These are phyloP conservation scores for Otis tarda DNA, from an alignment of 2,113 vertebrate genomes.

Conservation along the genomic window DNA sequence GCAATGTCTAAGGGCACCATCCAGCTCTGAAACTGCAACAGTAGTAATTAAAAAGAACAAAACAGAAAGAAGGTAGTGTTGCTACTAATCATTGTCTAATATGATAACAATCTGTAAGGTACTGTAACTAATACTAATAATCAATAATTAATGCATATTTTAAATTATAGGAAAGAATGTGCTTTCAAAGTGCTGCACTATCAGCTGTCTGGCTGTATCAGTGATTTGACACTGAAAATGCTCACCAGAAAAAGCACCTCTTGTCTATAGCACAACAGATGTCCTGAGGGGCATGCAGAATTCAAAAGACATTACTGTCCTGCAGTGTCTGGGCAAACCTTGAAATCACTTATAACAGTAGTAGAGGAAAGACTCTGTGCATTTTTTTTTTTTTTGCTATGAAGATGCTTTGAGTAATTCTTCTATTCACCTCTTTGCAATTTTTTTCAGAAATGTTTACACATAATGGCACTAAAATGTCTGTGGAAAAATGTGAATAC, in stretches of 20 bases:
- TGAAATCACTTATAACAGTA: neutral
- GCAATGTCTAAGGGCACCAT: neutral
- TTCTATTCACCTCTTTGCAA: neutral
- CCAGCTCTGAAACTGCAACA: neutral
- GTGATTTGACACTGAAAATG: neutral
- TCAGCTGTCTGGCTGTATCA: neutral
- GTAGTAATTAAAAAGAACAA: neutral
- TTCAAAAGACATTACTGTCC: neutral
- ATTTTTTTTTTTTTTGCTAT: neutral
- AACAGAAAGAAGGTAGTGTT: neutral
- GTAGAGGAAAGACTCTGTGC: neutral
- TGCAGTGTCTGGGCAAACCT: neutral
- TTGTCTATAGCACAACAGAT: neutral
- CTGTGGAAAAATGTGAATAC: neutral
- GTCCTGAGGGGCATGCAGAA: neutral
- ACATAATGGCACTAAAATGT: neutral
- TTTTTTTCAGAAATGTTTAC: neutral
- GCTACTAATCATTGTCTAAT: neutral
- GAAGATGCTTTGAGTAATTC: neutral
- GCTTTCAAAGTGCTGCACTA: neutral
- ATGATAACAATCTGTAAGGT: neutral
- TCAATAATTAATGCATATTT: constrained; percentile 2
- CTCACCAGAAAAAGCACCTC: neutral
- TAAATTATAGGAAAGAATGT: neutral
- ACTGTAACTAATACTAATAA: neutral